phyloP scores from a whole-genome alignment of 2,888 invertebrate species.

The Agrilus biguttatus region DNA sequence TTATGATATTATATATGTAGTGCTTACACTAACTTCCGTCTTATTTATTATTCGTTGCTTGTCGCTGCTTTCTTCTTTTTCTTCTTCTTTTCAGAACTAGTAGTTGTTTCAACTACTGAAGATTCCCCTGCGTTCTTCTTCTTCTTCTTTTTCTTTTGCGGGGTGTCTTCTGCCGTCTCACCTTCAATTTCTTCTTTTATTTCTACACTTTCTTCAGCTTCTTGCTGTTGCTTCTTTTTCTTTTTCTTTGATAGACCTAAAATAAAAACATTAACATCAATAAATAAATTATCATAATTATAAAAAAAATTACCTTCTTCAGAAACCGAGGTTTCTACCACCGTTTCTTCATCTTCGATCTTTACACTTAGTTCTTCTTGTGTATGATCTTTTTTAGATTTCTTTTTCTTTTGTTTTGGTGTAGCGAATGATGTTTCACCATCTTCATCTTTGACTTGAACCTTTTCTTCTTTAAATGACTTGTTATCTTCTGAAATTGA shows the following conservation, averaged over 20 bases:
- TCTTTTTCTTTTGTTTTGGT: constrained; percentile 24
- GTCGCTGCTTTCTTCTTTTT: constrained; percentile 38
- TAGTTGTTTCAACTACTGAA: constrained; percentile 19
- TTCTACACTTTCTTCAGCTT: constrained; percentile 7
- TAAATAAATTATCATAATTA: too few species aligned
- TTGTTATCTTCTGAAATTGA: constrained; percentile 30
- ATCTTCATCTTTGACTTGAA: constrained; percentile 16
- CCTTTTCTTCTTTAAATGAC: constrained; percentile 8
- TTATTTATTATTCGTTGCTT: constrained; percentile 14
- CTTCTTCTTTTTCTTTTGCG: constrained; percentile 8
- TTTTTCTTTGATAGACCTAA: constrained; percentile 7
- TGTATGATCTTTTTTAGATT: constrained; percentile 18
- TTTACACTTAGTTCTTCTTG: constrained; percentile 1
- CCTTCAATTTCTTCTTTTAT: constrained; percentile 7
- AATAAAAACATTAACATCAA: too few species aligned
- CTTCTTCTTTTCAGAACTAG: constrained; percentile 39
- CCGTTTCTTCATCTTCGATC: constrained; percentile 14
- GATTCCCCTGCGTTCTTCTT: constrained; percentile 10
- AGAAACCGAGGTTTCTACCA: constrained; percentile 7
- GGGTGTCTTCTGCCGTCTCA: constrained; percentile 12
- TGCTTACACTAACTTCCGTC: too few species aligned
- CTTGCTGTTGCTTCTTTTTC: constrained; percentile 17
- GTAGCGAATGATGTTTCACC: constrained; percentile 10
- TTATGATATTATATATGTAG: too few species aligned
- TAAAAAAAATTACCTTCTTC: constrained; percentile 8